phyloP scores from a whole-genome alignment of 2,888 invertebrate genomes.

The Molorchus minor region DNA sequence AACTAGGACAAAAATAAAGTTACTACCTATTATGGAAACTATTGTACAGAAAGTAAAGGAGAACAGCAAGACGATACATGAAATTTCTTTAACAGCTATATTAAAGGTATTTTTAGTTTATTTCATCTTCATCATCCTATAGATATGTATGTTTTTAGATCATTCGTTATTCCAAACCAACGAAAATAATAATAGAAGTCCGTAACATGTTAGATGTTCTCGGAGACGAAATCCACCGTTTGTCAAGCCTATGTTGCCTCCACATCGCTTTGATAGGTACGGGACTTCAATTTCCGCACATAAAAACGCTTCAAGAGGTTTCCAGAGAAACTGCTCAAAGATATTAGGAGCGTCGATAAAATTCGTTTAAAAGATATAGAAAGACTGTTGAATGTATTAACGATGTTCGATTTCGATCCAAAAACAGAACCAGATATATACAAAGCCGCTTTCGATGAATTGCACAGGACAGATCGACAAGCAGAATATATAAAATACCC shows the following conservation, averaged over 20 bases:
- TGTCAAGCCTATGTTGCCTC: constrained; percentile 70
- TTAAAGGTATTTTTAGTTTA: constrained; percentile 64
- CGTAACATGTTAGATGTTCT: constrained; percentile 66
- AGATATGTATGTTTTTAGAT: constrained; percentile 55
- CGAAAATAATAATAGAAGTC: constrained; percentile 62
- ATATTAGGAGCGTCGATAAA: constrained; percentile 58
- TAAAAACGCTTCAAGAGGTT: constrained; percentile 64
- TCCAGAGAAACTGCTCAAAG: constrained; percentile 64
- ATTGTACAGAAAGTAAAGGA: constrained; percentile 63
- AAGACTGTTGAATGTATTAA: constrained; percentile 70
- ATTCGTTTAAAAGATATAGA: constrained; percentile 79
- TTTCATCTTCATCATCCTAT: not conserved
- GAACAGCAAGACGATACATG: constrained; percentile 67
- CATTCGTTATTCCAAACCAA: constrained; percentile 68
- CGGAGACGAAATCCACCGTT: constrained; percentile 66
- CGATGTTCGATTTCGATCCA: constrained; percentile 70
- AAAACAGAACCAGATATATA: constrained; percentile 63
- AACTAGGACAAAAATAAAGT: constrained; percentile 71
- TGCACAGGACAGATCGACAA: constrained; percentile 66
- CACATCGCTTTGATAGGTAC: constrained; percentile 74
- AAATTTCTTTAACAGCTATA: constrained; percentile 73
- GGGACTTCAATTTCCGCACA: constrained; percentile 64
- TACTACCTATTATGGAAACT: constrained; percentile 62
- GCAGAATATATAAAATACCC: constrained; percentile 69
- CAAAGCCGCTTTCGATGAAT: constrained; percentile 60